Evolutionary conservation across 1,140 invertebrate species (phyloP), one percentile per base, ranked within the genome.

Genomic region (Formica exsecta): DNA sequence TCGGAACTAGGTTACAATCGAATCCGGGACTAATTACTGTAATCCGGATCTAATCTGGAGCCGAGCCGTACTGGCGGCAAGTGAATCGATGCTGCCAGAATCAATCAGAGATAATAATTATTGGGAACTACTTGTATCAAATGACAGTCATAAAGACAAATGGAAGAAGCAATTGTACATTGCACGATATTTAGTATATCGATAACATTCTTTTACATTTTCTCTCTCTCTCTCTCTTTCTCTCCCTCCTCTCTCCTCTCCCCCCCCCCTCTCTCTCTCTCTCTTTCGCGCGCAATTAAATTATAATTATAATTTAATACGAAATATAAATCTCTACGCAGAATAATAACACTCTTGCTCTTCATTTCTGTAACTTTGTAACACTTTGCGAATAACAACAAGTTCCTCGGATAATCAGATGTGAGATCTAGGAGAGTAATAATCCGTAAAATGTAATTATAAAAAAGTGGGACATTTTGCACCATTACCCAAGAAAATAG

Each of bases 91-190:
- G 13, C 13, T n/a, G 68, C 7, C 54, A 11, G 38, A 38, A 83
- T 83, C 29, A 54, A 83, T 74, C 79, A n/a, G 68, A 5, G 54
- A 62, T 62, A 83, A 83, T 83, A 83, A 83, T 41, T 83, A 83
- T 41, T 83, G 48, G 25, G 29, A 83, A 61, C 44, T 19, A 73
- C 11, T 73, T 48, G 68, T 44, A 36, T 8, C 68, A 48, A 83
- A 61, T 74, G 54, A 44, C 68, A 61, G 41, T 61, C 25, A 13
- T 41, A 22, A 83, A 61, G 38, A 61, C 29, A n/a, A 70, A 81
- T 29, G 36, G 7, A 68, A 13, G n/a, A 7, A 41, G 36, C 5
- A 25, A 80, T 54, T 5, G 16, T 13, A 22, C 5, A 38, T 8
- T 44, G 3, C n/a, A 25, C 13, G 9, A 44, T 32, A 44, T 29